Conservation (phyloP, 2,797 vertebrate genomes). For the Hoplostethus mediterraneus region DNA sequence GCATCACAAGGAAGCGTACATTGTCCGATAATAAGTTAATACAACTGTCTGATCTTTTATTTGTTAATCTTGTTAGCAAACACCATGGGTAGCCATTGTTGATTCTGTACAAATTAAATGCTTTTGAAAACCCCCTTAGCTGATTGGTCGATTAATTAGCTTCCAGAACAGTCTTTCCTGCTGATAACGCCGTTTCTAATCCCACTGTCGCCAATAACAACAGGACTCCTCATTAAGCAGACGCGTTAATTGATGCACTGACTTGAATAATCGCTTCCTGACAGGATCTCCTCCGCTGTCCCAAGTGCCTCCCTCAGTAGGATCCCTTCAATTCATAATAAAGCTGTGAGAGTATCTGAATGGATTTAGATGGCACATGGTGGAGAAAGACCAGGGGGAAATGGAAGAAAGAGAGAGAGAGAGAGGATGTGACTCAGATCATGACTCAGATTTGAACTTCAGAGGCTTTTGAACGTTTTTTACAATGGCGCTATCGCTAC, state of each 20-base stretch:
- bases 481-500: too few species aligned
- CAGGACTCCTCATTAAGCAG: slow-evolving; percentile 66
- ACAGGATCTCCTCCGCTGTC: slow-evolving; percentile 67
- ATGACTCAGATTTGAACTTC: slow-evolving; percentile 2
- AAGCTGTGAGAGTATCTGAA: slow-evolving; percentile 43
- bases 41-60: slow-evolving; percentile 6
- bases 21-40: neutral
- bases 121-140: slow-evolving; percentile 32
- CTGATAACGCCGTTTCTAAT: slow-evolving; percentile 60
- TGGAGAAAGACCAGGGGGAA: neutral
- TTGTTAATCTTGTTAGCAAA: slow-evolving; percentile 21
- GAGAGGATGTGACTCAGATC: neutral
- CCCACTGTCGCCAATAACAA: slow-evolving; percentile 70
- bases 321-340: slow-evolving; percentile 42
- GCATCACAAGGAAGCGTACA: neutral
- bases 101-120: slow-evolving; percentile 47
- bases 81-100: slow-evolving; percentile 28
- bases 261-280: slow-evolving; percentile 78
- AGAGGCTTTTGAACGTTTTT: neutral
- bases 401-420: slow-evolving; percentile 12
- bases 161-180: slow-evolving; percentile 43
- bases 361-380: neutral
- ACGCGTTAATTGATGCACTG: slow-evolving; percentile 69
- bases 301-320: slow-evolving; percentile 55
- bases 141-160: slow-evolving; percentile 58